Base-by-base conservation (phyloP, 1,140 invertebrate genomes). In the Adelges cooleyi region DNA sequence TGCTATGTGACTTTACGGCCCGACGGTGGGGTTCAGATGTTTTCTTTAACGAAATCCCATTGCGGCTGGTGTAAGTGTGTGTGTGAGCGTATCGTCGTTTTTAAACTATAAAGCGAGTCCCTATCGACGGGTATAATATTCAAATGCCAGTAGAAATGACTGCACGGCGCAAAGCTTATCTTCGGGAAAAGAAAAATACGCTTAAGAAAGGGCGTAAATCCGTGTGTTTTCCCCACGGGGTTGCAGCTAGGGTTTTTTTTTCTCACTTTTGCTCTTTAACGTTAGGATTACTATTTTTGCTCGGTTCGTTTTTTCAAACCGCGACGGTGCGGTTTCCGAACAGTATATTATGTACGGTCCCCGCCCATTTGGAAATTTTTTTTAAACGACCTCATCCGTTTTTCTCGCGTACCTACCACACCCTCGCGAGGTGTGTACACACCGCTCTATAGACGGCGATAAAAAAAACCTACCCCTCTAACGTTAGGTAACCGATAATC, bases 151-250 rank as follows among this genome's bases (percentile, higher is more conserved):
- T 29, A 23, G 13, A 62, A 29, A 62, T 18, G 25, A 46, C 3
- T 11, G 23, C 20, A 42, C 17, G 40, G 56, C 8, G 27, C 27
- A 48, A 27, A 48, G 56, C 56, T 62, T 62, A 62, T 62, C 56
- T 46, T 36, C 15, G 42, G 29, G 29, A 17, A 62, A n/a, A n/a
- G n/a, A n/a, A 17, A 44, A n/a, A 46, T 27, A 48, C 56, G 56
- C 42, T 62, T 62, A 48, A 33, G 17, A 46, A 46, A 46, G 56
- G 56, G 56, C 56, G 56, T 62, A 62, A 62, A 62, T 62, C 56
- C 56, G 42, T 62, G 56, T 46, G 44, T 46, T 27, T 48, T 62
- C 17, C 29, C 29, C 29, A 11, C 5, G 29, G 29, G 29, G 29
- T 33, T 33, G 11, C 29, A n/a, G n/a, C n/a, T n/a, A n/a, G n/a